These are phyloP conservation scores for Byasa hedistus DNA, from an alignment of 2,888 invertebrate species.

Conservation along the genomic window DNA sequence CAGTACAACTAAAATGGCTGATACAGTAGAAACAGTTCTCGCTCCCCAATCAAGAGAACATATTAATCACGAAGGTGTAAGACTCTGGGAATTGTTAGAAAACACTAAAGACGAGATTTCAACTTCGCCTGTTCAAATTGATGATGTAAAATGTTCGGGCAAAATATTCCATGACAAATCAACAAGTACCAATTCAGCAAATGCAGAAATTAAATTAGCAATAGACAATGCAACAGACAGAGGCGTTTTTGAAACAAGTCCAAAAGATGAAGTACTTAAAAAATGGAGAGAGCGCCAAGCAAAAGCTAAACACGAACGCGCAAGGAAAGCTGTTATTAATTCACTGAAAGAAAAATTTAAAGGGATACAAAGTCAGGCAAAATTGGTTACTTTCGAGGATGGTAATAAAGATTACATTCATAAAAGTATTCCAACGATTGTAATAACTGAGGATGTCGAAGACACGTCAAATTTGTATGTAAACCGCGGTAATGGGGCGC, in stretches of 20 bases:
- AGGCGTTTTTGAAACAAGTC: constrained; percentile 38
- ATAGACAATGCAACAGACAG: constrained; percentile 34
- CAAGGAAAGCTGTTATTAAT: constrained; percentile 66
- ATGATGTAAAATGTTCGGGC: constrained; percentile 18
- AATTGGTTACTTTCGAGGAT: constrained; percentile 44
- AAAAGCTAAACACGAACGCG: constrained; percentile 61
- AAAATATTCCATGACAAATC: constrained; percentile 46
- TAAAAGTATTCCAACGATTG: constrained; percentile 52
- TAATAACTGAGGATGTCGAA: constrained; percentile 68
- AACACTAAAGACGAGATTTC: constrained; percentile 35
- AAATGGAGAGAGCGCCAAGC: constrained; percentile 67
- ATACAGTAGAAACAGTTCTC: constrained; percentile 44
- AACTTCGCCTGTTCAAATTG: constrained; percentile 32
- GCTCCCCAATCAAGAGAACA: constrained; percentile 67
- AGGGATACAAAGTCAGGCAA: constrained; percentile 40
- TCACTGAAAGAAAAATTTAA: constrained; percentile 69
- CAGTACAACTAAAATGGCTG: constrained; percentile 45
- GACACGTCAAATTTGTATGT: constrained; percentile 72
- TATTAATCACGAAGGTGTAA: constrained; percentile 52
- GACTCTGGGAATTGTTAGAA: constrained; percentile 60
- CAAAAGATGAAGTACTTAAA: constrained; percentile 61
- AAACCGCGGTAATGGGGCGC: constrained; percentile 45
- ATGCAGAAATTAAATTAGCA: constrained; percentile 34
- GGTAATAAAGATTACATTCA: constrained; percentile 52
- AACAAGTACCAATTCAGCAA: constrained; percentile 41